These are phyloP conservation scores for Brevimyrus niger DNA, from an alignment of 2,113 vertebrate genomes.

Conservation along the genomic window DNA sequence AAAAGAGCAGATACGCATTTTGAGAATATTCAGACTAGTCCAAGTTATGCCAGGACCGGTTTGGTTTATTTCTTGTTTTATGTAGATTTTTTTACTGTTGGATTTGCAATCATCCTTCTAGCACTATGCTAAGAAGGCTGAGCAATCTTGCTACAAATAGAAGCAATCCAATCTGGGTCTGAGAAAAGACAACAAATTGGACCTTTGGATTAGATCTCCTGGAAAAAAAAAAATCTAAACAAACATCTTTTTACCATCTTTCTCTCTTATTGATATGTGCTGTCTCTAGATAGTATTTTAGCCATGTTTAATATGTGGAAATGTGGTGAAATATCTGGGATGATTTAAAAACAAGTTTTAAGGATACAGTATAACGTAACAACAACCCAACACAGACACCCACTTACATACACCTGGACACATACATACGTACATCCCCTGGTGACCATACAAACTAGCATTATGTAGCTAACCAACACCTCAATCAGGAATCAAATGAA, in stretches of 20 bases:
- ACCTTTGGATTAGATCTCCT: background rate
- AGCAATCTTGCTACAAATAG: background rate
- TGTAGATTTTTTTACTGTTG: background rate
- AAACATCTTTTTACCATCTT: background rate
- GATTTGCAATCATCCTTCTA: background rate
- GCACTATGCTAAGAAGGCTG: background rate
- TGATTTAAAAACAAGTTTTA: background rate
- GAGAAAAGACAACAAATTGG: background rate
- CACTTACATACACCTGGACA: background rate
- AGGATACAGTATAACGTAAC: background rate
- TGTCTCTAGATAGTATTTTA: background rate
- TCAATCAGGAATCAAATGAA: background rate
- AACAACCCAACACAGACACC: background rate
- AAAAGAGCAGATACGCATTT: background rate
- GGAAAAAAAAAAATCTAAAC: background rate
- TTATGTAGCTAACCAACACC: background rate
- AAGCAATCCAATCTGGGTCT: background rate
- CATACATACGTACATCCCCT: background rate
- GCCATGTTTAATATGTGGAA: background rate
- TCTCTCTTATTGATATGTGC: background rate
- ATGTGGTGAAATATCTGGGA: background rate
- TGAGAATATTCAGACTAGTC: background rate
- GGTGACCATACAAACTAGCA: background rate
- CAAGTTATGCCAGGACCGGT: background rate
- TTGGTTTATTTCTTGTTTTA: background rate